Percentiles rank a stretch among this genome's conserved stretches.
Evolutionary conservation across 2,797 vertebrate genomes (phyloP).

Genomic region (Thripadectes ignobilis): DNA sequence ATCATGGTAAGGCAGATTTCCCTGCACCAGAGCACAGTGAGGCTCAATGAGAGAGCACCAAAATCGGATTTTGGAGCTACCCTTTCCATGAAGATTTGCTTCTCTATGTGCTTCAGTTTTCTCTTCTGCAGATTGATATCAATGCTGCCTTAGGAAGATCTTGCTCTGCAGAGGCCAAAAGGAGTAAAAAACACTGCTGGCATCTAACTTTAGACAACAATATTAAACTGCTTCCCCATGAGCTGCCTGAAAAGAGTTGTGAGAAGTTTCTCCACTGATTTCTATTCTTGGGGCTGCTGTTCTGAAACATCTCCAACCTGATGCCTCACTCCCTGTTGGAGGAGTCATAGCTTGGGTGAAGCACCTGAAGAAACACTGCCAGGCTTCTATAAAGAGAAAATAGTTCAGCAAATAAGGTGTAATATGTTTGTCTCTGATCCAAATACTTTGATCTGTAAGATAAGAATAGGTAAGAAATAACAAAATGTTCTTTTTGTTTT

Average conservation of each 20-base stretch:
- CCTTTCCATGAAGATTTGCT: not conserved
- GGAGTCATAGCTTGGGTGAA: not conserved
- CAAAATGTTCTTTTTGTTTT: not conserved
- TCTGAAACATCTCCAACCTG: not conserved
- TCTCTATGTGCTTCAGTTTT: not conserved
- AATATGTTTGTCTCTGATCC: not conserved
- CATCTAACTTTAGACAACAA: not conserved
- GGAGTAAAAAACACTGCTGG: not conserved
- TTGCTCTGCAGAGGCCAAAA: not conserved
- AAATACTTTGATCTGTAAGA: conserved; percentile 33
- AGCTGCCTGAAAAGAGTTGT: not conserved
- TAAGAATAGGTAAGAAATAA: not conserved
- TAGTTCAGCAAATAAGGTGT: not conserved
- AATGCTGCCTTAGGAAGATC: not conserved
- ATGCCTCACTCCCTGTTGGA: not conserved
- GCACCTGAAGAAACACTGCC: not conserved
- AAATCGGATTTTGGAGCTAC: not conserved
- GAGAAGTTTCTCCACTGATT: not conserved
- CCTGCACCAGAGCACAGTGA: rapidly evolving
- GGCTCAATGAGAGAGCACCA: not conserved
- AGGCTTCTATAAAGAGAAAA: not conserved
- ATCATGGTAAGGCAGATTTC: not conserved
- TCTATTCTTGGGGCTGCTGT: not conserved
- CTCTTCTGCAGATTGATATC: not conserved
- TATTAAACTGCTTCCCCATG: not conserved